Evolutionary conservation across 2,113 vertebrate genomes (phyloP), one percentile per base, ranked within the genome.

Genomic region (Mobula hypostoma): DNA sequence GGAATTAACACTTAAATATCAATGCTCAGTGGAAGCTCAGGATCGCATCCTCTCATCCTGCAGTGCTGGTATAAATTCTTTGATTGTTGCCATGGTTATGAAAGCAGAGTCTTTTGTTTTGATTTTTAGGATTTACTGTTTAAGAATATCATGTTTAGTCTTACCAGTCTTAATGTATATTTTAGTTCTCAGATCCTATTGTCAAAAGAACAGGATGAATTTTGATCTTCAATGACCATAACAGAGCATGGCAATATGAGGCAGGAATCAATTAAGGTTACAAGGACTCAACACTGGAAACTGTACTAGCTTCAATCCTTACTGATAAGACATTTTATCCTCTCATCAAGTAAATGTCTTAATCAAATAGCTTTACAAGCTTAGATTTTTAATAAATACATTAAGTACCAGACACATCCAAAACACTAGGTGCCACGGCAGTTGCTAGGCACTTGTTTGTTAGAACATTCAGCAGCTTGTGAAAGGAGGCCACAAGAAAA

Each of bases 21-120:
- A 32, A 7, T 29, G 40, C 29, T 68, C 85, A 19, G 29, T 90
- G 27, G 32, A n/a, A 68, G n/a, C 12, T 32, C 14, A 63, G 29
- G 7, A 7, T 63, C 83, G 61, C 27, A 6, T 61, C 24, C 61
- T 63, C 29, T 63, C 29, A 29, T 63, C n/a, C 56, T n/a, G 58
- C 83, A 88, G 12, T 63, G 56, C 21, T 61, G 48, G 82, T 85
- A 58, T 85, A 85, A 29, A 29, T 85, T 85, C 24, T 88, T 24
- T 36, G 29, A n/a, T 90, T 68, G 85, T 90, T 90, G 29, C 61
- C 61, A 68, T 90, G 61, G 61, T 90, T 90, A 66, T 66, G 61
- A 66, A 90, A 32, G n/a, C 29, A 66, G 61, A 19, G 85, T 74
- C 17, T 29, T 61, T 29, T 66, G 58, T 32, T 90, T 88, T 36